Conservation (phyloP, 2,113 vertebrate genomes). For the Cinclus mexicanus region DNA sequence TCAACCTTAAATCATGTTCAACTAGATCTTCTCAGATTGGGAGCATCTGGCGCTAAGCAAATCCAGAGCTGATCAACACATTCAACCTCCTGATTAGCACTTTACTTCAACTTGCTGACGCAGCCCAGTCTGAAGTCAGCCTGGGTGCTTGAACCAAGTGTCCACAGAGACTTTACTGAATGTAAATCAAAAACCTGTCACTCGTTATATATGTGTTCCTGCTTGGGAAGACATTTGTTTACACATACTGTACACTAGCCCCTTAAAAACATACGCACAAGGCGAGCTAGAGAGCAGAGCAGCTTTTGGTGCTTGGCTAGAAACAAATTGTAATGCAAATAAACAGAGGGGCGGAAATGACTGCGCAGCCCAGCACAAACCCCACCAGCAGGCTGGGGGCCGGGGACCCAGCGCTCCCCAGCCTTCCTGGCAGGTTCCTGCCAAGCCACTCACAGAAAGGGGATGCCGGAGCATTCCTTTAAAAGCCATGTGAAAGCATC, state of each 20-base stretch:
- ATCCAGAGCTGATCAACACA: constrained; percentile 61
- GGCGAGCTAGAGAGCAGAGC: not conserved
- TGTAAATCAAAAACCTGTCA: constrained; percentile 56
- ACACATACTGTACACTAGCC: constrained; percentile 16
- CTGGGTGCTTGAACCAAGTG: constrained; percentile 8
- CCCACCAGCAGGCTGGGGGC: constrained; percentile 4
- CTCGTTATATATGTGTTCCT: constrained; percentile 27
- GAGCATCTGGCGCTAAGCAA: constrained; percentile 64
- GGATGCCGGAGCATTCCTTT: constrained; percentile 61
- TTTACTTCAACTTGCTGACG: constrained; percentile 57
- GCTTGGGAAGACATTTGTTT: constrained; percentile 55
- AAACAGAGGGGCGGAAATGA: constrained; percentile 62
- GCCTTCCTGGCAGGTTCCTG: constrained; percentile 61
- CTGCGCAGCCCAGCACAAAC: constrained; percentile 26
- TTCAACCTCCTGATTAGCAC: constrained; percentile 60
- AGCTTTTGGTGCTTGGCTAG: constrained; percentile 34
- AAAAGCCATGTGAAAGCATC: constrained; percentile 71
- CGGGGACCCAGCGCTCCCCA: constrained; percentile 30
- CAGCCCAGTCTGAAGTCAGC: constrained; percentile 42
- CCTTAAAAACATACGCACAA: constrained; percentile 24
- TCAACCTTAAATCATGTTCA: constrained; percentile 60
- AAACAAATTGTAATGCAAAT: constrained; percentile 59
- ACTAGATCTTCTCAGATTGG: constrained; percentile 56
- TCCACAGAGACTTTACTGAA: constrained; percentile 8
- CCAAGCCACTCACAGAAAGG: constrained; percentile 52